A percentile compares a stretch with the other conserved stretches of the same genome.
These are phyloP conservation scores for Phrixothrix hirtus DNA, from an alignment of 2,888 invertebrate genomes.

Conservation along the genomic window DNA sequence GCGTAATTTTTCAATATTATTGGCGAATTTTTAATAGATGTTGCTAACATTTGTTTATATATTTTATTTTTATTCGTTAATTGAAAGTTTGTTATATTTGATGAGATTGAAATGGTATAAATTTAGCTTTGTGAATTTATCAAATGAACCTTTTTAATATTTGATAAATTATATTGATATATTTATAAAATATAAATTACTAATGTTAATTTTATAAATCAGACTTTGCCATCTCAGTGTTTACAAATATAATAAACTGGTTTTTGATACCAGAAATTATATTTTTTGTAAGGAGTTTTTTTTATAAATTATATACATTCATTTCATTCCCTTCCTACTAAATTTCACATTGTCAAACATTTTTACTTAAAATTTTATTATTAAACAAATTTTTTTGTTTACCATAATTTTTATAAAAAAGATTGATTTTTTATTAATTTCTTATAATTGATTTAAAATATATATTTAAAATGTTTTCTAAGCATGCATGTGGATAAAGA, in stretches of 20 bases:
- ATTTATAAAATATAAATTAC: constrained; percentile 1
- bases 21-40: constrained; percentile 43
- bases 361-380: background rate
- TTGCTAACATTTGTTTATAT: constrained; percentile 45
- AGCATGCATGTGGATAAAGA: too few species aligned
- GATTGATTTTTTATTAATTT: too few species aligned
- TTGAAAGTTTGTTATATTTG: constrained; percentile 37
- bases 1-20: constrained; percentile 38
- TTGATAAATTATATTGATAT: constrained; percentile 7
- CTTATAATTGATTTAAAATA: too few species aligned
- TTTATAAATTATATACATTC: constrained; percentile 25
- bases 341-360: background rate
- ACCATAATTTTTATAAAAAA: background rate
- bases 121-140: too few species aligned
- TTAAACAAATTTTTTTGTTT: background rate
- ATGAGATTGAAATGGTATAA: constrained; percentile 34
- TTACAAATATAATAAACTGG: constrained; percentile 41
- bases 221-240: constrained; percentile 18
- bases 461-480: too few species aligned
- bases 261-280: constrained; percentile 41
- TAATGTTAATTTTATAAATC: background rate
- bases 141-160: too few species aligned
- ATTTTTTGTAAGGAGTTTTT: constrained; percentile 39
- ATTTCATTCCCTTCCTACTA: constrained; percentile 13
- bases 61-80: constrained; percentile 44